Evolutionary conservation across 37 sponge, comb jelly and placozoan genomes (phyloP), one percentile per base, ranked within the genome.

Genomic region (Haliclona indistincta): DNA sequence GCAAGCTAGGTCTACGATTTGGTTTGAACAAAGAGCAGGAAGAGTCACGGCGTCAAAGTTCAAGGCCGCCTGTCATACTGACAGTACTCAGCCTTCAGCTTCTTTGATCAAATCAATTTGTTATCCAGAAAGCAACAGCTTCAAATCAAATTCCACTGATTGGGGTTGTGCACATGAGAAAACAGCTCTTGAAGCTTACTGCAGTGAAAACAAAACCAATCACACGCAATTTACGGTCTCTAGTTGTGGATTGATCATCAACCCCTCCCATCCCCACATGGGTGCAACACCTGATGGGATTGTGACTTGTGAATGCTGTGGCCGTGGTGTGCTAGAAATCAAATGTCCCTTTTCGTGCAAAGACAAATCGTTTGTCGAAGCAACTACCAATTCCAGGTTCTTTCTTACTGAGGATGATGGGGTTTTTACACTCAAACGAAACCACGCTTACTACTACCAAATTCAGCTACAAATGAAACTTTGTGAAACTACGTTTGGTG

Each of bases 361-460:
- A 37, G 64, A 72, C 25, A 43, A 78, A 38, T 65, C 68, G 13
- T 36, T 78, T 54, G 22, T 37, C 28, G 54, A 78, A 41, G 58
- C 54, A 63, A 40, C 77, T 29, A 47, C 72, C 35, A 36, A 76
- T 26, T 32, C 63, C n/a, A 32, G 23, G 30, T 81, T 81, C 67
- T 81, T 47, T 70, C 54, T 81, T 17, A 51, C 69, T 44, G 69
- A 68, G 37, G 63, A 35, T 39, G 75, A 76, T 42, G 77, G 75
- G 30, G 64, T 29, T 17, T 26, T 81, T n/a, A n/a, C 37, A 38
- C 54, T 88, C 32, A 43, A 88, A 4, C 40, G 22, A 26, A 33
- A 45, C 52, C 83, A 88, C 64, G 62, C 82, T 25, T 81, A 87
- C 77, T 87, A 82, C 53, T 82, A 82, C 42, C 89, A 88, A 77